Evolutionary conservation across 2,113 vertebrate species (phyloP).

Genomic region (Elephas maximus): DNA sequence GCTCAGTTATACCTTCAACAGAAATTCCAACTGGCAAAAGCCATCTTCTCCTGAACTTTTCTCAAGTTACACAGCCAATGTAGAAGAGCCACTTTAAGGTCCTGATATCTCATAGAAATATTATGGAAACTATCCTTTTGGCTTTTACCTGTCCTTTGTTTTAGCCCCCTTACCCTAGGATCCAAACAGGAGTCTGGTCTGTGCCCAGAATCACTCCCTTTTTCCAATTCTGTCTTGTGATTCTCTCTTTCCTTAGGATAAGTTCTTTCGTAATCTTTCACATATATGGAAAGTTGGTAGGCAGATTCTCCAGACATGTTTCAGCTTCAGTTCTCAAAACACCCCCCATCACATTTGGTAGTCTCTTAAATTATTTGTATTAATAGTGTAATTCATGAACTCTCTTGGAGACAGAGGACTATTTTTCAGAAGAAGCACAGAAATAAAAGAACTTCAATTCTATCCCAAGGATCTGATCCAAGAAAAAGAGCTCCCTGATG

Average conservation of each 20-base stretch:
- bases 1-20: background rate
- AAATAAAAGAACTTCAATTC: background rate
- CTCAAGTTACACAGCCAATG: background rate
- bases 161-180: background rate
- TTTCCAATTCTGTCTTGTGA: background rate
- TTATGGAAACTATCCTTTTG: background rate
- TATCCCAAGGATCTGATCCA: slow-evolving; percentile 10
- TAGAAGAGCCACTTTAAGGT: background rate
- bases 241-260: background rate
- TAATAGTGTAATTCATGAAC: slow-evolving; percentile 29
- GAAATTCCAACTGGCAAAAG: background rate
- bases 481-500: background rate
- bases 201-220: background rate
- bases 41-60: background rate
- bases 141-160: background rate
- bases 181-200: slow-evolving; percentile 15
- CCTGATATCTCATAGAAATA: background rate
- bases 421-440: background rate
- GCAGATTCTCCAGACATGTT: background rate
- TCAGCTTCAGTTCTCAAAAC: slow-evolving; percentile 20
- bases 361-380: background rate
- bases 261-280: background rate
- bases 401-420: slow-evolving; percentile 25
- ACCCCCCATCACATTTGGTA: background rate
- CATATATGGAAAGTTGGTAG: background rate